Conservation (phyloP, 2,888 invertebrate genomes). For the Ramazzottius varieornatus region DNA sequence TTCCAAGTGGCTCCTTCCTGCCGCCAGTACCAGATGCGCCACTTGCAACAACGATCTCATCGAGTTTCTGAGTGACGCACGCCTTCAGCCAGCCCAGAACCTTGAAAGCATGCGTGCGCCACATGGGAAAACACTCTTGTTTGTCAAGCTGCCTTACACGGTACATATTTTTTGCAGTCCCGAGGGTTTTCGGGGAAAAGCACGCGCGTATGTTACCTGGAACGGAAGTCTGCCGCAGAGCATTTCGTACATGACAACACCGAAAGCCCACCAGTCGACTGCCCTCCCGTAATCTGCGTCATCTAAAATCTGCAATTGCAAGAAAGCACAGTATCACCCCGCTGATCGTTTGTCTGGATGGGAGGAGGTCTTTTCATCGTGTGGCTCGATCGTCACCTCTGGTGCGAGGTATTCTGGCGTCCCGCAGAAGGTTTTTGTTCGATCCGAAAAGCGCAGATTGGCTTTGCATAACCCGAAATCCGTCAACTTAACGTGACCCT, state of each 20-base stretch:
- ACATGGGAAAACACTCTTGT: no score
- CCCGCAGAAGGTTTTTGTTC: constrained; percentile 82
- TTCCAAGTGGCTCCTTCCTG: no score
- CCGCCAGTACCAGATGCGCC: no score
- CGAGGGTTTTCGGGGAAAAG: no score
- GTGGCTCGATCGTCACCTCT: constrained; percentile 29
- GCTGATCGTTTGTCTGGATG: background rate
- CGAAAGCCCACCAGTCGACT: constrained; percentile 90
- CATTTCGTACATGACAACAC: constrained; percentile 99
- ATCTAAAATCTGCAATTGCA: constrained; percentile 40
- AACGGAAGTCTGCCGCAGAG: constrained; percentile 95
- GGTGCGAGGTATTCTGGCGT: constrained; percentile 87
- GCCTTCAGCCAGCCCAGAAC: no score
- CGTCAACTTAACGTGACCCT: constrained; percentile 96
- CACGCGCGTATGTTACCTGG: no score
- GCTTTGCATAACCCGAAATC: constrained; percentile 99
- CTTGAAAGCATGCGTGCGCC: no score
- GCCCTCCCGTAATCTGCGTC: constrained; percentile 84
- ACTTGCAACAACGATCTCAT: no score
- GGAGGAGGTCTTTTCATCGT: background rate
- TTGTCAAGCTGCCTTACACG: no score
- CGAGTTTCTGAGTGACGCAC: no score
- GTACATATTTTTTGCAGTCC: no score
- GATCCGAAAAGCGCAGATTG: constrained; percentile 71
- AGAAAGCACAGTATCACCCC: background rate